phyloP scores from a whole-genome alignment of 2,888 invertebrate genomes.

The Eilema depressum region DNA sequence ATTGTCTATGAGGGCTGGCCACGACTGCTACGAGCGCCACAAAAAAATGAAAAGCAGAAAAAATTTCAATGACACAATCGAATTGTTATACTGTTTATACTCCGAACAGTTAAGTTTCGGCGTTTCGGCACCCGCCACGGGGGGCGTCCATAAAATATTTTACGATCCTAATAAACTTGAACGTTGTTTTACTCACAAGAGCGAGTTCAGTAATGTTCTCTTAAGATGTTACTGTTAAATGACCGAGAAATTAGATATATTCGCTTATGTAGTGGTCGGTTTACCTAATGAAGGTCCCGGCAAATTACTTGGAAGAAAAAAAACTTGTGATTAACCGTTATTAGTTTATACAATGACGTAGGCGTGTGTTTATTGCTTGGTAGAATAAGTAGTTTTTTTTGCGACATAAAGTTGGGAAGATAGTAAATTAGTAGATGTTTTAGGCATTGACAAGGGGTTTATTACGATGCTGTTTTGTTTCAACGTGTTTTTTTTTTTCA shows the following conservation, averaged over 20 bases:
- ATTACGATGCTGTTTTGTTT: neutral
- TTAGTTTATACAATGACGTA: neutral
- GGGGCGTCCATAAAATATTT: slow-evolving; percentile 64
- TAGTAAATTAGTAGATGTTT: neutral
- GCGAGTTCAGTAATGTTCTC: slow-evolving; percentile 43
- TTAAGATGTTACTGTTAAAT: slow-evolving; percentile 61
- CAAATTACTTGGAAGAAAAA: slow-evolving; percentile 39
- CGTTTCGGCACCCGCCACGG: slow-evolving; percentile 26
- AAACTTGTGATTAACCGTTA: slow-evolving; percentile 33
- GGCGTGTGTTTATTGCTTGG: neutral
- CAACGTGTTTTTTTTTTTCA: too few species aligned
- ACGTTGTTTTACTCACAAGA: slow-evolving; percentile 52
- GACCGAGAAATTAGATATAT: slow-evolving; percentile 64
- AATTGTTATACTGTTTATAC: slow-evolving; percentile 27
- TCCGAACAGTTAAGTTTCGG: slow-evolving; percentile 25
- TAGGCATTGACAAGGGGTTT: neutral
- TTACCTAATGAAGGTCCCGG: slow-evolving; percentile 44
- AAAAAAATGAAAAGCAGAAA: neutral
- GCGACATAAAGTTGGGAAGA: neutral
- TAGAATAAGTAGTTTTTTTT: neutral
- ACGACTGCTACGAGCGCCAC: too few species aligned
- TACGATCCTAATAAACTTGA: slow-evolving; percentile 61
- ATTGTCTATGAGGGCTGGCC: too few species aligned
- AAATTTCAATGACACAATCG: slow-evolving; percentile 15
- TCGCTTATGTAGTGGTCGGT: slow-evolving; percentile 45